phyloP scores from a whole-genome alignment of 2,888 invertebrate genomes.

The Scotopteryx bipunctaria region DNA sequence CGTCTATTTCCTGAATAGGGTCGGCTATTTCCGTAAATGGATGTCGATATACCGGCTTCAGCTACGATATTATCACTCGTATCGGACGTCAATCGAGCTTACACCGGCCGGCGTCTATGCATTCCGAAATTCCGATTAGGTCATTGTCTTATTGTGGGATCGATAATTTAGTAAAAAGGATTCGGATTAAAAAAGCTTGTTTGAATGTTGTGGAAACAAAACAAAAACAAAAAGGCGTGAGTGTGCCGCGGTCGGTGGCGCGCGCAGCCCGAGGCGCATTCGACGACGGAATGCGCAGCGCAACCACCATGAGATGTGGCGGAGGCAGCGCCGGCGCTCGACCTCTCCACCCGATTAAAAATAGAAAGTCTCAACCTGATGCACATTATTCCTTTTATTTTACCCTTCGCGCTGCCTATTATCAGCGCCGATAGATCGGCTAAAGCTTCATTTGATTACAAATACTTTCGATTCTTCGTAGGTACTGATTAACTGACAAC shows the following conservation, averaged over 20 bases:
- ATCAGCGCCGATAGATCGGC: constrained; percentile 63
- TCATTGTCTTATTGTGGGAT: constrained; percentile 62
- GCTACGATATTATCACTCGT: constrained; percentile 52
- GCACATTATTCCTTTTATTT: constrained; percentile 72
- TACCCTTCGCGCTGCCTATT: constrained; percentile 70
- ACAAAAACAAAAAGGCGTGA: constrained; percentile 58
- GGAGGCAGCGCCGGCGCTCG: constrained; percentile 69
- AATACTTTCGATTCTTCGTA: constrained; percentile 60
- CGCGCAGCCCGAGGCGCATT: constrained; percentile 76
- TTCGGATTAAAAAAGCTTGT: constrained; percentile 26
- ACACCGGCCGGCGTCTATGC: constrained; percentile 59
- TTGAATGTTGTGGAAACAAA: constrained; percentile 33
- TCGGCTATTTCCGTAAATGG: constrained; percentile 48
- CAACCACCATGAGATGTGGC: constrained; percentile 60
- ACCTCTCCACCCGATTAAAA: constrained; percentile 78
- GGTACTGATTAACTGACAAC: constrained; percentile 33
- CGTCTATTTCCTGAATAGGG: constrained; percentile 56
- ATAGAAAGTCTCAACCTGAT: constrained; percentile 79
- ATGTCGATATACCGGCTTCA: constrained; percentile 51
- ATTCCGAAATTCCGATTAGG: constrained; percentile 66
- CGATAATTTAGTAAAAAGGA: constrained; percentile 9
- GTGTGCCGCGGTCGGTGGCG: constrained; percentile 47
- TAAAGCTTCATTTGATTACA: constrained; percentile 55
- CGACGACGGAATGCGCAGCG: constrained; percentile 77
- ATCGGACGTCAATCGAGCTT: constrained; percentile 64